Conservation (phyloP, 1,140 invertebrate genomes). For the Ooceraea biroi region DNA sequence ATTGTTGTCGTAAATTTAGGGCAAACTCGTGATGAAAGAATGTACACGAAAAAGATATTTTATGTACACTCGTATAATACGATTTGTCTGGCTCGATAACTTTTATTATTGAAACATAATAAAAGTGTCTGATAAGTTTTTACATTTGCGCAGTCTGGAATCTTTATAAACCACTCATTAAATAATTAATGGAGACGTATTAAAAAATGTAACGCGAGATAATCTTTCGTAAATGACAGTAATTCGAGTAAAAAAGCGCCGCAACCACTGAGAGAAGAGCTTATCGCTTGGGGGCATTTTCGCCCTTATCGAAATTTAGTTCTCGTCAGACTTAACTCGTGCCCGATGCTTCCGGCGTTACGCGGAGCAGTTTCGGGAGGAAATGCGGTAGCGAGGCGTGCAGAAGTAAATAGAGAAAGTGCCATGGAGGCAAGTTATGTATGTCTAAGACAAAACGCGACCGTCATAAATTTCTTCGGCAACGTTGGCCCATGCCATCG, state of each 20-base stretch:
- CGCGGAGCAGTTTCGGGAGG: neutral
- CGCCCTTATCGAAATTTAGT: slow-evolving; percentile 3
- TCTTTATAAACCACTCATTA: too few relatives aligned
- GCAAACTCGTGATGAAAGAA: too few relatives aligned
- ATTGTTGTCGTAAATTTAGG: too few relatives aligned
- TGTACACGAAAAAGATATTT: too few relatives aligned
- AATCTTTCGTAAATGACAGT: neutral
- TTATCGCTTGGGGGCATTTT: neutral
- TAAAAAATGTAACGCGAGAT: too few relatives aligned
- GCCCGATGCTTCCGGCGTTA: neutral
- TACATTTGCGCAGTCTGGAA: too few relatives aligned
- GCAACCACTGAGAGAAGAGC: too few relatives aligned
- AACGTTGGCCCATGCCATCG: slow-evolving; percentile 23
- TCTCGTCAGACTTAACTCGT: neutral
- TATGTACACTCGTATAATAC: too few relatives aligned
- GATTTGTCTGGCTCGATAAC: too few relatives aligned
- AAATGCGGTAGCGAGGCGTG: neutral
- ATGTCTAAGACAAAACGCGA: slow-evolving; percentile 51
- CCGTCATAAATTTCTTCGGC: slow-evolving; percentile 65
- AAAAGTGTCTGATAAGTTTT: too few relatives aligned
- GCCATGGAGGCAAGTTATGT: slow-evolving; percentile 12
- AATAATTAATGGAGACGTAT: too few relatives aligned
- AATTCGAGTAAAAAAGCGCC: neutral
- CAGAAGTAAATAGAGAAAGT: slow-evolving; percentile 39
- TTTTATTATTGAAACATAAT: too few relatives aligned